Conservation (phyloP, 2,888 invertebrate species). For the Ligdia adustata region DNA sequence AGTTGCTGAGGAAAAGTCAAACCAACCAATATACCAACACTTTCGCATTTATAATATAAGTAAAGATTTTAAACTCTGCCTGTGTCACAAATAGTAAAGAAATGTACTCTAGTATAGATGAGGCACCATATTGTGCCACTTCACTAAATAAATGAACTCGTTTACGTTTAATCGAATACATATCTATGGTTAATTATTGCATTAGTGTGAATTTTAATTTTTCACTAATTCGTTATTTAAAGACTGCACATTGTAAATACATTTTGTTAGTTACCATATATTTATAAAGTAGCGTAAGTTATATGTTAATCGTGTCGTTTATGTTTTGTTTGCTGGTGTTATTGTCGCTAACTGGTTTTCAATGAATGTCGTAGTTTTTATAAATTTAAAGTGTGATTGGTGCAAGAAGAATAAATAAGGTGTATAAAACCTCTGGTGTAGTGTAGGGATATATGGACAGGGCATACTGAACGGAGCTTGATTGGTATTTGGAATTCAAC, state of each 20-base stretch:
- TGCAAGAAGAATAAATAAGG: no score
- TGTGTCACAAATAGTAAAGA: no score
- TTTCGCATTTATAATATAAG: no score
- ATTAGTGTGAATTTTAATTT: constrained; percentile 52
- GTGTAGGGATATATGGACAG: no score
- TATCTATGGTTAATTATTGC: constrained; percentile 72
- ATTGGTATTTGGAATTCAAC: no score
- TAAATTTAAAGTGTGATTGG: no score
- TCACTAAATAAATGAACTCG: neutral
- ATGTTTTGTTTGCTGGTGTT: constrained; percentile 56
- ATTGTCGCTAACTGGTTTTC: constrained; percentile 29
- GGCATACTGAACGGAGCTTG: no score
- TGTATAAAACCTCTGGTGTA: no score
- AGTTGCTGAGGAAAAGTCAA: no score
- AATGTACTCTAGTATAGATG: neutral
- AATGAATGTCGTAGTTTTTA: constrained; percentile 47
- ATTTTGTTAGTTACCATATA: constrained; percentile 56
- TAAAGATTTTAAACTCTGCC: neutral
- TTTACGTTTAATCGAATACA: constrained; percentile 48
- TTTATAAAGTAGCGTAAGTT: constrained; percentile 46
- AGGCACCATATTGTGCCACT: constrained; percentile 1
- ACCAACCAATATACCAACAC: no score
- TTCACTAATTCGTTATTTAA: constrained; percentile 59
- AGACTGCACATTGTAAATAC: constrained; percentile 72
- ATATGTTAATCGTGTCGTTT: constrained; percentile 45